Evolutionary conservation across 2,888 invertebrate species (phyloP), one percentile per base, ranked within the genome.

Genomic region (Erynnis tages): DNA sequence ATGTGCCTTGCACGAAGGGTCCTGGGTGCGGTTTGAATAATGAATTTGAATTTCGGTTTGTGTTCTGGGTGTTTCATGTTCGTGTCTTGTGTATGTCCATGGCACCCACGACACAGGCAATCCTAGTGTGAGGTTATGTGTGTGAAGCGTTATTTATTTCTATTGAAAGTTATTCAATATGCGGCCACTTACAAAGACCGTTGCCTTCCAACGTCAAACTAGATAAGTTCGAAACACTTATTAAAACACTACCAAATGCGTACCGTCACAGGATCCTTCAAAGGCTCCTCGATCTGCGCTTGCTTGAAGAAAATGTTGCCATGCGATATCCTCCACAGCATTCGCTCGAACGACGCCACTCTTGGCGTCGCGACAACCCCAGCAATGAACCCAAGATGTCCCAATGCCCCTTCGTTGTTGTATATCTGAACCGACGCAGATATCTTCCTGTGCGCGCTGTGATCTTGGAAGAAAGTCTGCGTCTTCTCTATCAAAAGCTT

Each of bases 391-490:
- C 89, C 89, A 0, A 89, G 74, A 45, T 89, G 89, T 0, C 82
- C 89, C 1, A 82, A 56, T 1, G 79, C 80, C 0, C 81, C 86
- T 14, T 90, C 90, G 17, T 83, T 84, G 56, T 87, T 87, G 53
- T 87, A 85, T 3, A 72, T 62, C 41, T 84, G 85, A 0, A 88
- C 87, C 14, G 88, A 84, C 0, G 87, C 86, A 0, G 89, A 88
- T 7, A 88, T 85, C 64, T 84, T 89, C 54, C 83, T 79, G 38
- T 82, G 89, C 0, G 82, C 93, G 67, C 94, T 94, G 82, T 94
- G 94, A 71, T 88, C 89, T 73, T 88, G 87, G 65, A 89, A 89
- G 65, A 89, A 88, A 0, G 80, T 85, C 65, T 89, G 88, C 34
- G 78, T 87, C 61, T 88, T 89, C 54, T 86, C 86, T 29, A 89